Conservation (phyloP, 2,797 vertebrate genomes). For the Onychomys torridus region DNA sequence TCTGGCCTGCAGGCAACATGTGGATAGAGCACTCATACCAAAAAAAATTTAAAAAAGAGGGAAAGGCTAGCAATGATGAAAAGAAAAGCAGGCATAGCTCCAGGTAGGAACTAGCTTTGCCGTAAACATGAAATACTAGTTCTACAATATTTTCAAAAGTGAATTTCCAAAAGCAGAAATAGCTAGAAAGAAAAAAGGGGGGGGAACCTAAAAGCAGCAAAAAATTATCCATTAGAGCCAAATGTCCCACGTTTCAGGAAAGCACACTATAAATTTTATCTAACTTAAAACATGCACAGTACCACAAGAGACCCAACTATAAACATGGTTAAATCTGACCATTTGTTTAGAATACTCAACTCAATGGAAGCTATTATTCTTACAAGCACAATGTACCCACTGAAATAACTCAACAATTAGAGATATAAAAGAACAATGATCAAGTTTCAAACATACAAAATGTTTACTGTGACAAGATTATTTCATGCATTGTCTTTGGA, state of each 20-base stretch:
- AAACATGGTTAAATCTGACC: slow-evolving; percentile 49
- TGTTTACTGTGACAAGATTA: background rate
- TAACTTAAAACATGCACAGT: slow-evolving; percentile 60
- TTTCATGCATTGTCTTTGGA: slow-evolving; percentile 7
- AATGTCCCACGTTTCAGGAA: slow-evolving; percentile 53
- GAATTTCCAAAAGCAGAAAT: slow-evolving; percentile 63
- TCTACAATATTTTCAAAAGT: slow-evolving; percentile 65
- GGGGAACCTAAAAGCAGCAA: slow-evolving; percentile 42
- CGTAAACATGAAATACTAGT: slow-evolving; percentile 48
- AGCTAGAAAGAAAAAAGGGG: slow-evolving; percentile 63
- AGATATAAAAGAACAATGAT: slow-evolving; percentile 42
- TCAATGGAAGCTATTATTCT: slow-evolving; percentile 33
- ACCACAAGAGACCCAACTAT: slow-evolving; percentile 54
- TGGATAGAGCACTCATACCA: no score
- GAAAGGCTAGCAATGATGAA: slow-evolving; percentile 87
- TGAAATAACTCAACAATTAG: slow-evolving; percentile 56
- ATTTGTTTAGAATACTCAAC: slow-evolving; percentile 26
- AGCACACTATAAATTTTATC: slow-evolving; percentile 70
- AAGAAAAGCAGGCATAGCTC: slow-evolving; percentile 89
- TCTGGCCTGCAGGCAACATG: no score
- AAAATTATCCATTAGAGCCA: slow-evolving; percentile 14
- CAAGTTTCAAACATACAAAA: slow-evolving; percentile 44
- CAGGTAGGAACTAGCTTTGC: slow-evolving; percentile 68
- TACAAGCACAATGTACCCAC: slow-evolving; percentile 17
- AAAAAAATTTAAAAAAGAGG: slow-evolving; percentile 73